Conservation (phyloP, 2,888 invertebrate genomes). For the Drosophila buzzatii region DNA sequence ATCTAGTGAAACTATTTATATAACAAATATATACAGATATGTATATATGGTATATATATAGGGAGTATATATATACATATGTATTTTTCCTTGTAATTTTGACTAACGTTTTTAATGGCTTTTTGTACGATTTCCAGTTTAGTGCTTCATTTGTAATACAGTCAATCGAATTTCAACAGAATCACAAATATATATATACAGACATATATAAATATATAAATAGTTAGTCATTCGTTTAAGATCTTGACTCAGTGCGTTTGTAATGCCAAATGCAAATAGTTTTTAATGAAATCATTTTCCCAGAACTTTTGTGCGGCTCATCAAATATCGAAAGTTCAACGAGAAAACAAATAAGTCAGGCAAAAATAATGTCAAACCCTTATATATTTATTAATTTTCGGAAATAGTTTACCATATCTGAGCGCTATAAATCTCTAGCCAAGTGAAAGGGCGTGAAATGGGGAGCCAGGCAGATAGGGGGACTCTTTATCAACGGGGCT, state of each 20-base stretch:
- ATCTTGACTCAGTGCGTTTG: conserved; percentile 29
- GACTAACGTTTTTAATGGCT: conserved; percentile 33
- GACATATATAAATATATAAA: neutral
- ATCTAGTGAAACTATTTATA: conserved; percentile 42
- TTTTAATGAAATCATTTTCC: conserved; percentile 44
- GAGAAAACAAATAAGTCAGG: neutral
- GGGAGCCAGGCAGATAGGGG: neutral
- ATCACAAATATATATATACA: conserved; percentile 8
- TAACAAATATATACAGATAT: conserved; percentile 12
- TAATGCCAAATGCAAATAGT: conserved; percentile 43
- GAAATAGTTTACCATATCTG: conserved; percentile 23
- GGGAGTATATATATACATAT: neutral
- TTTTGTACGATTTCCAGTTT: conserved; percentile 18
- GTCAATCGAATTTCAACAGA: conserved; percentile 44
- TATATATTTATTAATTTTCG: conserved; percentile 28
- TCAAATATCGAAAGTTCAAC: conserved; percentile 29
- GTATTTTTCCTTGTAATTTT: conserved; percentile 43
- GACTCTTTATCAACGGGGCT: conserved; percentile 20
- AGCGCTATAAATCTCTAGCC: conserved; percentile 15
- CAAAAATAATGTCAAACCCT: conserved; percentile 31
- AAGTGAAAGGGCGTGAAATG: neutral
- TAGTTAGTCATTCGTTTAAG: neutral
- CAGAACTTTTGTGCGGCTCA: conserved; percentile 32
- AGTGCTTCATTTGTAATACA: conserved; percentile 34
- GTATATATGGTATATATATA: neutral